These are phyloP conservation scores for Dendropsophus ebraccatus DNA, from an alignment of 2,113 vertebrate species.

Conservation along the genomic window DNA sequence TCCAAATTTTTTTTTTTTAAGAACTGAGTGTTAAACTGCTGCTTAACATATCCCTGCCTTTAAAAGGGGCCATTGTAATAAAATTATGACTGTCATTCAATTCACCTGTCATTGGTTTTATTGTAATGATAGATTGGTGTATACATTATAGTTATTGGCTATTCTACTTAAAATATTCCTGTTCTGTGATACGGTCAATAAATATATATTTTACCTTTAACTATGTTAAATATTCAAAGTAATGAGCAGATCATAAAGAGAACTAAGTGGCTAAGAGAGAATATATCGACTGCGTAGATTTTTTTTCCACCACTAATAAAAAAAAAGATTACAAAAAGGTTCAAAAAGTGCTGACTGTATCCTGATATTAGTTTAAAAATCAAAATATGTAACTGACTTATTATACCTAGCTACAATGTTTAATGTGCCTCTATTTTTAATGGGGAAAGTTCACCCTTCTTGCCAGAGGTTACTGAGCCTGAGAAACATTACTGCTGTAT, in stretches of 20 bases:
- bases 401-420: background rate
- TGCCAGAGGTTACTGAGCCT: background rate
- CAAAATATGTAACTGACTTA: background rate
- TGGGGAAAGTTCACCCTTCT: background rate
- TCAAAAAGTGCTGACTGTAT: background rate
- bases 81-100: too few species aligned
- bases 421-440: background rate
- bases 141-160: too few species aligned
- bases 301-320: background rate
- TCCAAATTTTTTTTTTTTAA: too few species aligned
- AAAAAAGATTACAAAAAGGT: background rate
- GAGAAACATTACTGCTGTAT: conserved; percentile 29
- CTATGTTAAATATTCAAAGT: background rate
- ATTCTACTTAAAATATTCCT: too few species aligned
- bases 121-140: too few species aligned
- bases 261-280: background rate
- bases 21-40: too few species aligned
- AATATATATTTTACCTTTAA: background rate
- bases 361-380: background rate
- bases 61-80: too few species aligned
- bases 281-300: background rate
- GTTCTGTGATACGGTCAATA: too few species aligned
- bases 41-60: too few species aligned
- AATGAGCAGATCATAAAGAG: background rate
- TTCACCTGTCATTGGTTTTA: too few species aligned